Percentiles rank a stretch among this genome's conserved stretches.
Conservation (phyloP, 1,140 invertebrate genomes). For the Microvelia longipes region DNA sequence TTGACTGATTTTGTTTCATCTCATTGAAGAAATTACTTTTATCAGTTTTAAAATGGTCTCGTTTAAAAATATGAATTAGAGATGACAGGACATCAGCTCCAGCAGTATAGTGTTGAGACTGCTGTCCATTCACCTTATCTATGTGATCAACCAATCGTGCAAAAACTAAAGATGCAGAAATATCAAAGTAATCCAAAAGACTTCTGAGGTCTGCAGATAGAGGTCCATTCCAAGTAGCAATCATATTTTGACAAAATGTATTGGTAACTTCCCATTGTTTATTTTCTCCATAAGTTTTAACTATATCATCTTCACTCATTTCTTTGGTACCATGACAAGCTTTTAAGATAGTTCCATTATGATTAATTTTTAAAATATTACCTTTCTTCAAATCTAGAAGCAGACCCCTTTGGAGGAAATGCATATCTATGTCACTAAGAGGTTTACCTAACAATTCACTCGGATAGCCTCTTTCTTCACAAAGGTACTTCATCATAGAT, state of each 20-base stretch:
- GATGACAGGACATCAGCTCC: slow-evolving; percentile 50
- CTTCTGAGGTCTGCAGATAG: slow-evolving; percentile 42
- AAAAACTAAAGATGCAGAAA: slow-evolving; percentile 47
- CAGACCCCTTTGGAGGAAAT: slow-evolving; percentile 58
- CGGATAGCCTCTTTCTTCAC: slow-evolving; percentile 44
- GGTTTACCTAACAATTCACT: slow-evolving; percentile 35
- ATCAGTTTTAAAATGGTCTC: slow-evolving; percentile 40
- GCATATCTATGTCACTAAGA: slow-evolving; percentile 35
- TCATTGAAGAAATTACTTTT: slow-evolving; percentile 43
- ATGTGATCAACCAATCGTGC: slow-evolving; percentile 52
- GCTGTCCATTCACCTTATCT: slow-evolving; percentile 37
- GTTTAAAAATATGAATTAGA: slow-evolving; percentile 42
- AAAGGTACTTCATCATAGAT: slow-evolving; percentile 42
- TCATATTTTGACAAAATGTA: slow-evolving; percentile 37
- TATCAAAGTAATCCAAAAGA: slow-evolving; percentile 63
- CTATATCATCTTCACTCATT: slow-evolving; percentile 41
- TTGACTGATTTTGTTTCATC: slow-evolving; percentile 42
- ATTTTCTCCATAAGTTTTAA: slow-evolving; percentile 33
- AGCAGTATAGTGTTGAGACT: slow-evolving; percentile 37
- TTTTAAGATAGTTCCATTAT: slow-evolving; percentile 43
- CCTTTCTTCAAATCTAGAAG: slow-evolving; percentile 54
- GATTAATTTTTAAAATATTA: slow-evolving; percentile 49
- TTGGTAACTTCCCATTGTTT: slow-evolving; percentile 39
- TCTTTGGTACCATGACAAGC: slow-evolving; percentile 52
- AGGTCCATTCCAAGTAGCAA: slow-evolving; percentile 45